These are phyloP conservation scores for Prolemur simus DNA, from an alignment of 2,113 vertebrate genomes.

Conservation along the genomic window DNA sequence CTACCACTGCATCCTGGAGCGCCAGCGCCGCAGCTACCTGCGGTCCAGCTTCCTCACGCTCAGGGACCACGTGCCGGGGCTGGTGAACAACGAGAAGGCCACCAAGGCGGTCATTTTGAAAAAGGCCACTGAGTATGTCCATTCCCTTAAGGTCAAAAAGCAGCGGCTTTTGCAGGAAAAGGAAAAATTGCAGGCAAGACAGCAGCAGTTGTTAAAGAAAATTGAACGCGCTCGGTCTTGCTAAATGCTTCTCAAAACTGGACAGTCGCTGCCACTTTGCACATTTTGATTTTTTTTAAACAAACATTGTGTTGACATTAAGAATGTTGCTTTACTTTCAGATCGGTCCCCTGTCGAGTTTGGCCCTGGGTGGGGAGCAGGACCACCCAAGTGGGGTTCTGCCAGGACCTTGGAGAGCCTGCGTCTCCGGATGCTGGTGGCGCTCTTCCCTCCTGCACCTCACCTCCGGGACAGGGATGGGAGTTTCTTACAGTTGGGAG, in stretches of 20 bases:
- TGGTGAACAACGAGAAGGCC: constrained; percentile 96
- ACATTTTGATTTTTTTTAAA: constrained; percentile 87
- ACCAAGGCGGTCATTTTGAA: constrained; percentile 99
- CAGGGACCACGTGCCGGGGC: constrained; percentile 97
- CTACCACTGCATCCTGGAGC: constrained; percentile 98
- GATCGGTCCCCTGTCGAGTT: constrained; percentile 86
- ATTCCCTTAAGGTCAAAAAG: constrained; percentile 92
- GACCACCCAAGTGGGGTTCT: constrained; percentile 66
- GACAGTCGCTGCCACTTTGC: constrained; percentile 91
- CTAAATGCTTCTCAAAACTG: constrained; percentile 86
- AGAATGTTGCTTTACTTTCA: constrained; percentile 99
- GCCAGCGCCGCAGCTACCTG: constrained; percentile 97
- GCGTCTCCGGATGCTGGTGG: constrained; percentile 29
- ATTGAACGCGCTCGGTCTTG: constrained; percentile 96
- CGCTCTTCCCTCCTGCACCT: neutral
- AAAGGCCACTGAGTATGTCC: constrained; percentile 97
- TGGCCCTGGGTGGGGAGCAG: constrained; percentile 80
- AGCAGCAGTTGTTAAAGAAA: constrained; percentile 93
- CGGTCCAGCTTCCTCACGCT: constrained; percentile 96
- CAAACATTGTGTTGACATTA: constrained; percentile 94
- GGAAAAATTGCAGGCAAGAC: constrained; percentile 91
- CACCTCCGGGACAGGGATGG: constrained; percentile 71
- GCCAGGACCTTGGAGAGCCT: constrained; percentile 78
- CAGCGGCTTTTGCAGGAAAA: constrained; percentile 93
- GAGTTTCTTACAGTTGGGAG: constrained; percentile 78